Conservation (phyloP, 2,888 invertebrate species). For the Eledone cirrhosa region DNA sequence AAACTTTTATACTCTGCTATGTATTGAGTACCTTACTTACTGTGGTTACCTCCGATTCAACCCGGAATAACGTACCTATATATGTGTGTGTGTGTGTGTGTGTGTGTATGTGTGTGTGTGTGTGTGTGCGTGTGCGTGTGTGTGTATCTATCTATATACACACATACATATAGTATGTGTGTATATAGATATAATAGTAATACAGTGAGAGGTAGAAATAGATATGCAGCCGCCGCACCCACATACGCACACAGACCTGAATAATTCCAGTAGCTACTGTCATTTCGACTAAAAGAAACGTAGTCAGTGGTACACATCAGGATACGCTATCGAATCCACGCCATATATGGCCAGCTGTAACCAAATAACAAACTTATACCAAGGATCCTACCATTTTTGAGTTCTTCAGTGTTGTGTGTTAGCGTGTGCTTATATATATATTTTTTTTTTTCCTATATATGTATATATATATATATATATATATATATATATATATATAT, state of each 20-base stretch:
- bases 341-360: slow-evolving; percentile 23
- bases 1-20: too few species aligned
- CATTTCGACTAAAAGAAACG: not conserved
- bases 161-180: not conserved
- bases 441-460: not conserved
- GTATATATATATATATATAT: not conserved
- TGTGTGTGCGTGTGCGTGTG: too few species aligned
- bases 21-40: too few species aligned
- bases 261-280: too few species aligned
- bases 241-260: too few species aligned
- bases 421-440: not conserved
- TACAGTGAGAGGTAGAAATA: too few species aligned
- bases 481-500: slow-evolving; percentile 3
- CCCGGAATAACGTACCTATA: slow-evolving; percentile 27
- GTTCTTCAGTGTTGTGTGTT: not conserved
- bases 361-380: slow-evolving; percentile 13
- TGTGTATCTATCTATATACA: not conserved
- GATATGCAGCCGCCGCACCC: too few species aligned
- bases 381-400: not conserved
- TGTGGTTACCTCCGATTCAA: too few species aligned
- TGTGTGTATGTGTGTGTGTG: too few species aligned
- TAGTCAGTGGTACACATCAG: too few species aligned
- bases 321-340: not conserved
- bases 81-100: not conserved
- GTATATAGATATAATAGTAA: too few species aligned